Evolutionary conservation across 1,140 invertebrate genomes (phyloP).

Genomic region (Limonius californicus): DNA sequence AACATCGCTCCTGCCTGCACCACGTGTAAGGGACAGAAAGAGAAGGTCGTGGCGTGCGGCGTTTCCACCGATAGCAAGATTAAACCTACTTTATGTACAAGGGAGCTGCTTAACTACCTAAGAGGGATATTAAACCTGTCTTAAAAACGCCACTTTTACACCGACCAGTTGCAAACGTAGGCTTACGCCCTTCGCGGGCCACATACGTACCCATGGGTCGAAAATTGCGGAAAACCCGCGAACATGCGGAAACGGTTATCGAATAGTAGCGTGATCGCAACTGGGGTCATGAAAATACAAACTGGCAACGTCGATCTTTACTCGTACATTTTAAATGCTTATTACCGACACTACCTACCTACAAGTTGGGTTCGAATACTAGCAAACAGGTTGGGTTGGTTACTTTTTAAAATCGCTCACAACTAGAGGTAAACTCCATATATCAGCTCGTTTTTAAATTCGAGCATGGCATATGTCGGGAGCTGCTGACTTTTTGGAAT

Average conservation of each 20-base stretch:
- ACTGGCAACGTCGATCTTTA: conserved; percentile 7
- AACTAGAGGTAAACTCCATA: background rate
- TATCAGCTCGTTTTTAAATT: background rate
- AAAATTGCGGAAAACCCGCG: too few relatives aligned
- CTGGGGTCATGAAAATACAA: background rate
- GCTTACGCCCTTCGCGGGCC: background rate
- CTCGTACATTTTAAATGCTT: conserved; percentile 3
- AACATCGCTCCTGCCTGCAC: conserved; percentile 2
- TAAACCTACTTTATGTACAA: conserved; percentile 13
- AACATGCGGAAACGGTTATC: too few relatives aligned
- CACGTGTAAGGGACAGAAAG: conserved; percentile 8
- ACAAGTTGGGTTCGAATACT: background rate
- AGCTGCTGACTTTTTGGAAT: too few relatives aligned
- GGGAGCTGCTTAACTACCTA: conserved; percentile 13
- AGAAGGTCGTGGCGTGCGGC: background rate
- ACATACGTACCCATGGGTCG: background rate
- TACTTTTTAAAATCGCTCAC: conserved; percentile 4
- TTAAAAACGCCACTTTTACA: conserved; percentile 1
- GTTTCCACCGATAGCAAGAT: background rate
- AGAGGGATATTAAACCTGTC: conserved; percentile 10
- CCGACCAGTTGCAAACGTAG: background rate
- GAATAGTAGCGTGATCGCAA: background rate
- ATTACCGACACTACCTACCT: conserved; percentile 4
- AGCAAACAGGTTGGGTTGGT: conserved; percentile 13
- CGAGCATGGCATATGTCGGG: too few relatives aligned